Evolutionary conservation across 2,888 invertebrate species (phyloP).

Genomic region (Cataglyphis cursor): DNA sequence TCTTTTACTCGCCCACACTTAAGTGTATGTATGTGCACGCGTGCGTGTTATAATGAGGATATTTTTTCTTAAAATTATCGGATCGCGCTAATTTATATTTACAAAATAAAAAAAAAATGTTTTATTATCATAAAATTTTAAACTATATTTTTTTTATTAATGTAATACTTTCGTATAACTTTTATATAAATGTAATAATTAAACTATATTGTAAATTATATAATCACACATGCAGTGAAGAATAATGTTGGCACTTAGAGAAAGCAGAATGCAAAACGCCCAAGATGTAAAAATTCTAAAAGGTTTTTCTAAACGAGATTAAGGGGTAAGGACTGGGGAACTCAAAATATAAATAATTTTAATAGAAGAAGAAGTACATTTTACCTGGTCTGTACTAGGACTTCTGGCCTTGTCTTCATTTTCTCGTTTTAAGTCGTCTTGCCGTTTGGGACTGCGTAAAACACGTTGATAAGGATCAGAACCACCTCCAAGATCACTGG

Average conservation of each 20-base stretch:
- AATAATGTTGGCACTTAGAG: slow-evolving; percentile 61
- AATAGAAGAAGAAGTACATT: slow-evolving; percentile 76
- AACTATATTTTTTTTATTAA: slow-evolving; percentile 17
- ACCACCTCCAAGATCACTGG: slow-evolving; percentile 96
- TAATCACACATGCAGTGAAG: slow-evolving; percentile 71
- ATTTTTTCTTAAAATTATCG: slow-evolving; percentile 2
- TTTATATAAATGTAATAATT: slow-evolving; percentile 13
- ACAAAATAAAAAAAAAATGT: neutral
- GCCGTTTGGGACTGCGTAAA: slow-evolving; percentile 92
- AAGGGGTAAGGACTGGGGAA: slow-evolving; percentile 49
- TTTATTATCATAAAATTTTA: slow-evolving; percentile 14
- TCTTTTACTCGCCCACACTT: neutral
- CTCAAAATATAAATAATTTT: slow-evolving; percentile 59
- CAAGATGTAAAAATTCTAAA: slow-evolving; percentile 61
- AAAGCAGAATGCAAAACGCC: slow-evolving; percentile 71
- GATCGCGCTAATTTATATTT: neutral
- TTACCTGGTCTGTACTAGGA: slow-evolving; percentile 97
- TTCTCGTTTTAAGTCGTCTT: slow-evolving; percentile 84
- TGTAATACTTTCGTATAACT: neutral
- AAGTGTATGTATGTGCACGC: neutral
- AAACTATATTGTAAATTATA: slow-evolving; percentile 52
- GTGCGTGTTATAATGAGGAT: neutral
- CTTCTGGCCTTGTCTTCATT: slow-evolving; percentile 90
- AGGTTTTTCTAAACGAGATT: slow-evolving; percentile 61
- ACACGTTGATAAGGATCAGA: slow-evolving; percentile 95